These are phyloP conservation scores for Poeciliopsis occidentalis DNA, from an alignment of 2,113 vertebrate genomes.

Conservation along the genomic window DNA sequence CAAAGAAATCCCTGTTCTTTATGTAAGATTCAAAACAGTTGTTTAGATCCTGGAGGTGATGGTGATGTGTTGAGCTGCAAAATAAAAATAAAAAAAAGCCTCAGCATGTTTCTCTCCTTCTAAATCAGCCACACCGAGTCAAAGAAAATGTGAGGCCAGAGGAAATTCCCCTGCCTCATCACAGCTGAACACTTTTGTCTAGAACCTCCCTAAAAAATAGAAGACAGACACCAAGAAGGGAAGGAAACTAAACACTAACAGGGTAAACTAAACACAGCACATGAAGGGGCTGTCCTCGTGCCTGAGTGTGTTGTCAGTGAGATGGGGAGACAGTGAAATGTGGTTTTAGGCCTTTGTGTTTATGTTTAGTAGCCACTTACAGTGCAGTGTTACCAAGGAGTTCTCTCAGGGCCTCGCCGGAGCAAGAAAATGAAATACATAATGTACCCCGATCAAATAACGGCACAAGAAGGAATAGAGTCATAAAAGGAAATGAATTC, in stretches of 20 bases:
- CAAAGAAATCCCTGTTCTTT: too few species aligned
- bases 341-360: conserved; percentile 32
- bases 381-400: conserved; percentile 52
- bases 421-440: conserved; percentile 71
- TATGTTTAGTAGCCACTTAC: conserved; percentile 62
- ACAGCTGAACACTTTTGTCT: conserved; percentile 39
- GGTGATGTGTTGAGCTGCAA: background rate
- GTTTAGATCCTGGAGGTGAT: background rate
- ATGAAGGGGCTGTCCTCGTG: background rate
- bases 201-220: conserved; percentile 1
- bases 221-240: conserved; percentile 7
- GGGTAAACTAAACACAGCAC: background rate
- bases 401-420: conserved; percentile 47
- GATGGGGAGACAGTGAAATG: conserved; percentile 30
- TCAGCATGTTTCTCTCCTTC: conserved; percentile 17
- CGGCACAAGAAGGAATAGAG: conserved; percentile 45
- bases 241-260: background rate
- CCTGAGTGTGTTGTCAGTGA: background rate
- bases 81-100: background rate
- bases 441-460: conserved; percentile 61
- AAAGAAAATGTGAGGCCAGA: conserved; percentile 40
- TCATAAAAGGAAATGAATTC: conserved; percentile 57
- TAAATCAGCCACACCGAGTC: conserved; percentile 38
- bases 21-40: too few species aligned
- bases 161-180: conserved; percentile 7